These are phyloP conservation scores for Vulpes ferrilata DNA, from an alignment of 2,113 vertebrate genomes.

Conservation along the genomic window DNA sequence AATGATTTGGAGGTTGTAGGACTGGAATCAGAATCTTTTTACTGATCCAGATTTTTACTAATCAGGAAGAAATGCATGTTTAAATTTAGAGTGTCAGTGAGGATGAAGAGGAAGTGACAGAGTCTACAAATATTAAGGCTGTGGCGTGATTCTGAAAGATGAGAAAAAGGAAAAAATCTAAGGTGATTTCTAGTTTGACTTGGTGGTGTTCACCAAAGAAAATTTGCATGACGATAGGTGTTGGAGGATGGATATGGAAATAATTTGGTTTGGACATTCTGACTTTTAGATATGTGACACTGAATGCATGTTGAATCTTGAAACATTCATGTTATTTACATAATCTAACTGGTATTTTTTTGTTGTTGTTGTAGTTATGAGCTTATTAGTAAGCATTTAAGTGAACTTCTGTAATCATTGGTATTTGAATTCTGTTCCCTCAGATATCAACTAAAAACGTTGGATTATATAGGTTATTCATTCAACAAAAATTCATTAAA, in stretches of 20 bases:
- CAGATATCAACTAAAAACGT: background rate
- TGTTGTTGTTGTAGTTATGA: background rate
- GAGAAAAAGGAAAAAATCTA: slow-evolving; percentile 1
- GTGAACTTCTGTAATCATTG: background rate
- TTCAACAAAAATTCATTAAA: background rate
- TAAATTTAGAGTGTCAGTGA: slow-evolving; percentile 1
- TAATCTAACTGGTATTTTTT: background rate
- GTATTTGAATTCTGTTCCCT: background rate
- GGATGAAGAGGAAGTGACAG: background rate
- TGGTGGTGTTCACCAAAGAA: background rate
- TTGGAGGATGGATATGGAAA: background rate
- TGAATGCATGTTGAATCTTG: slow-evolving; percentile 46
- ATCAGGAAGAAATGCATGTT: slow-evolving; percentile 4
- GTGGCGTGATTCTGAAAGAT: background rate
- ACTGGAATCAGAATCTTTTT: background rate
- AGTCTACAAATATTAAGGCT: background rate
- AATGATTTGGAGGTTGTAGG: background rate
- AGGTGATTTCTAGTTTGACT: background rate
- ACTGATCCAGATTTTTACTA: background rate
- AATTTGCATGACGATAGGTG: background rate
- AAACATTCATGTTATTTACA: background rate
- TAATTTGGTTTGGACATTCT: slow-evolving; percentile 28
- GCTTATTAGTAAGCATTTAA: slow-evolving; percentile 33
- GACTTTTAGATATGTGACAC: background rate
- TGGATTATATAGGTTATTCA: background rate